phyloP scores from a whole-genome alignment of 2,113 vertebrate species.

The Trematomus loennbergii region DNA sequence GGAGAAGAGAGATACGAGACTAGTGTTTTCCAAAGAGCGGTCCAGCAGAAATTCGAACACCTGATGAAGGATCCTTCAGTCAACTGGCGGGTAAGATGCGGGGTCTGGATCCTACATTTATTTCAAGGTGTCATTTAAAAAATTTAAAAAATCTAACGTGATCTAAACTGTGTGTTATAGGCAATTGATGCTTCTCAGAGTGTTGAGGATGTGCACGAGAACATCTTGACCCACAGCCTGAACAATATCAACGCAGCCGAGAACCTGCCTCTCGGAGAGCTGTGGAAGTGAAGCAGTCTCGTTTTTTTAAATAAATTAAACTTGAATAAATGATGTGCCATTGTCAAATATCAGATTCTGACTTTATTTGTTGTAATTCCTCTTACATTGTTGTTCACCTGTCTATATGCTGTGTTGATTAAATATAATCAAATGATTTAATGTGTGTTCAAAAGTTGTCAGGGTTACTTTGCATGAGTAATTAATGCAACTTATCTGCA shows the following conservation, averaged over 20 bases:
- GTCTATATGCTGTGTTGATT: constrained; percentile 68
- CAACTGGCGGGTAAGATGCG: constrained; percentile 92
- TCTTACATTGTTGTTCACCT: constrained; percentile 61
- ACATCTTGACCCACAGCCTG: constrained; percentile 84
- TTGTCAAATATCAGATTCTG: constrained; percentile 29
- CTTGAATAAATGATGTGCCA: constrained; percentile 5
- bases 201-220: constrained; percentile 88
- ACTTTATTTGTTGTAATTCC: constrained; percentile 56
- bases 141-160: background rate
- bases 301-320: background rate
- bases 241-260: constrained; percentile 74
- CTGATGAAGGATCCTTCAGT: constrained; percentile 88
- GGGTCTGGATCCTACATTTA: background rate
- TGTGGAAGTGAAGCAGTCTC: constrained; percentile 85
- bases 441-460: constrained; percentile 66
- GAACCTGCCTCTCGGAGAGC: constrained; percentile 82
- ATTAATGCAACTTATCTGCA: constrained; percentile 65
- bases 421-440: constrained; percentile 81
- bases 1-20: constrained; percentile 91
- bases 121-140: background rate
- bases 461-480: constrained; percentile 66
- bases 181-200: constrained; percentile 88
- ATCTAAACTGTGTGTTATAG: constrained; percentile 71
- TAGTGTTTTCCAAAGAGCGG: constrained; percentile 86
- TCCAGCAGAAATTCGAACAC: constrained; percentile 84